Percentiles rank a stretch among this genome's conserved stretches.
Conservation (phyloP, 2,888 invertebrate genomes). For the Eurytoma californica region DNA sequence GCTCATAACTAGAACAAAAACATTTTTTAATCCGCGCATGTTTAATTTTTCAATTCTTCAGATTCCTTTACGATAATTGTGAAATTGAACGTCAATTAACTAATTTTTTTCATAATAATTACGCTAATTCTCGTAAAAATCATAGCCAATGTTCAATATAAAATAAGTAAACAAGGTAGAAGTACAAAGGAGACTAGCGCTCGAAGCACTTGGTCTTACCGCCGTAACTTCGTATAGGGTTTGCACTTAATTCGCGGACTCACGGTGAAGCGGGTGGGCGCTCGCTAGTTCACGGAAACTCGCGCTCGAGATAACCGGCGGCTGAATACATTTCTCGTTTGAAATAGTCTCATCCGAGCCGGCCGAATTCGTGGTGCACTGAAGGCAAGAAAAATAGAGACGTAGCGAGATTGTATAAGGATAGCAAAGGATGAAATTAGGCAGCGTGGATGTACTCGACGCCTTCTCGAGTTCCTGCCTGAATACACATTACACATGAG, state of each 20-base stretch:
- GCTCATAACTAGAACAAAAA: too few species aligned
- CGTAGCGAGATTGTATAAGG: not conserved
- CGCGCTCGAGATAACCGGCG: constrained; percentile 34
- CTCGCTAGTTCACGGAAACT: constrained; percentile 27
- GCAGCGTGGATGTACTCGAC: constrained; percentile 14
- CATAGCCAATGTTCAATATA: too few species aligned
- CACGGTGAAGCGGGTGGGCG: not conserved
- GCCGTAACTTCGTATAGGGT: not conserved
- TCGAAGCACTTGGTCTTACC: too few species aligned
- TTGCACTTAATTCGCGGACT: constrained; percentile 2
- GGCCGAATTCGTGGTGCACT: constrained; percentile 22
- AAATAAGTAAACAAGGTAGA: too few species aligned
- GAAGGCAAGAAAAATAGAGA: constrained; percentile 26
- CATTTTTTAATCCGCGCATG: too few species aligned
- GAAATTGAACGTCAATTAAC: too few species aligned
- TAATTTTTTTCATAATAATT: too few species aligned
- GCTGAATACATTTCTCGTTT: constrained; percentile 36
- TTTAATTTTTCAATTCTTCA: too few species aligned
- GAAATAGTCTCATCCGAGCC: constrained; percentile 30
- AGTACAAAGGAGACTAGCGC: too few species aligned
- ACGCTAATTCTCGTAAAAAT: too few species aligned
- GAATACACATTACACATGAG: not conserved
- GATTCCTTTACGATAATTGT: too few species aligned
- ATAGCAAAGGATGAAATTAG: constrained; percentile 46
- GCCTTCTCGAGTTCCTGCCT: not conserved